A percentile compares a stretch with the other conserved stretches of the same genome.
Conservation (phyloP, 35 echinoderm and acorn worm species). For the Lytechinus variegatus region DNA sequence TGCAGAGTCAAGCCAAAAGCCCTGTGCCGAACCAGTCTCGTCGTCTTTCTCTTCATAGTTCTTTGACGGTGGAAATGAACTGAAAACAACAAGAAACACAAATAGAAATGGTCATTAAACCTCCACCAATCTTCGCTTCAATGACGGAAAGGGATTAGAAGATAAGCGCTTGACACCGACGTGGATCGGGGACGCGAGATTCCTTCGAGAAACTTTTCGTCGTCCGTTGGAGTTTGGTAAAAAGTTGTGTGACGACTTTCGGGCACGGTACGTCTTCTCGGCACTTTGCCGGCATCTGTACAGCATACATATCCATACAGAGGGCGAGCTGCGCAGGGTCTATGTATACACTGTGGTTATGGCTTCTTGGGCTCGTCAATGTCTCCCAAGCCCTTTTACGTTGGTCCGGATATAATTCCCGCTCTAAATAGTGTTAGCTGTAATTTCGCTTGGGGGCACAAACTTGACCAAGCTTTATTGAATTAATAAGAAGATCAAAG, state of each 20-base stretch:
- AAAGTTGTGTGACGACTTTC: conserved; percentile 36
- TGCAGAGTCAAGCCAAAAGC: background rate
- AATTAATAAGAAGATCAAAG: background rate
- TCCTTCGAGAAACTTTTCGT: conserved; percentile 1
- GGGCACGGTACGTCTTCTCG: conserved; percentile 37
- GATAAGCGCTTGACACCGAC: background rate
- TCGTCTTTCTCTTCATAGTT: conserved; percentile 23
- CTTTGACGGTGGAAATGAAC: background rate
- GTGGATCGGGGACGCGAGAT: background rate
- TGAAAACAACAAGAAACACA: conserved; percentile 27
- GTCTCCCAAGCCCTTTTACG: background rate
- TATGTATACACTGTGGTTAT: background rate
- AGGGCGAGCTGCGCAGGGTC: background rate
- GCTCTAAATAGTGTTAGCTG: conserved; percentile 25
- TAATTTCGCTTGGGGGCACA: background rate
- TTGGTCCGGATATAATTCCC: background rate
- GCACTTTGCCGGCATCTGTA: conserved; percentile 5
- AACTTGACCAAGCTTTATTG: background rate
- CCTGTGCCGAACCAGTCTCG: background rate
- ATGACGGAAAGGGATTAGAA: background rate
- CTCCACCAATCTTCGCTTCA: background rate
- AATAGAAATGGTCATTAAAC: background rate
- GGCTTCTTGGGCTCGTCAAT: background rate
- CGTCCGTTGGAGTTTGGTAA: background rate
- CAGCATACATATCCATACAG: background rate